phyloP scores from a whole-genome alignment of 1,140 invertebrate genomes.

The Antheraea pernyi region DNA sequence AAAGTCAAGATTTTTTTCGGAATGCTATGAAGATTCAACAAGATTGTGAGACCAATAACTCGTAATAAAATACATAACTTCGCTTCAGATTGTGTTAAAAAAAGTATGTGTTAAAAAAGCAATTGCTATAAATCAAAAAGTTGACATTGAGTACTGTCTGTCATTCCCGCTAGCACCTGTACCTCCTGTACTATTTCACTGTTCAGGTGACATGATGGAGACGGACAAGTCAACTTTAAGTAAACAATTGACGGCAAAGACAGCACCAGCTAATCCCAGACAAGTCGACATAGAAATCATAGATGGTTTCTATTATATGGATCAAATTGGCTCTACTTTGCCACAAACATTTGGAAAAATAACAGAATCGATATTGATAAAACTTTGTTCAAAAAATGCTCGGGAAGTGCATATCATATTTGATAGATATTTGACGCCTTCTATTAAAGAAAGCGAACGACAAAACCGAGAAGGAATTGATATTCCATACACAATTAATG shows the following conservation, averaged over 20 bases:
- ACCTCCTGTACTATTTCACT: slow-evolving; percentile 44
- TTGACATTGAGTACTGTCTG: slow-evolving; percentile 32
- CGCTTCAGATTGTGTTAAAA: slow-evolving; percentile 30
- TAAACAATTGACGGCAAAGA: slow-evolving; percentile 26
- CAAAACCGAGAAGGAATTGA: slow-evolving; percentile 38
- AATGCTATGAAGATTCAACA: too few relatives aligned
- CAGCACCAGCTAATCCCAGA: slow-evolving; percentile 25
- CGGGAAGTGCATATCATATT: slow-evolving; percentile 44
- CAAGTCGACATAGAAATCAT: slow-evolving; percentile 32
- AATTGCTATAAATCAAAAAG: slow-evolving; percentile 40
- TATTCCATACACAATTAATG: slow-evolving; percentile 41
- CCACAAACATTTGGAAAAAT: slow-evolving; percentile 38
- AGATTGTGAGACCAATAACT: too few relatives aligned
- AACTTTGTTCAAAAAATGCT: slow-evolving; percentile 28
- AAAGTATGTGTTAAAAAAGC: too few relatives aligned
- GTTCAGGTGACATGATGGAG: slow-evolving; percentile 46
- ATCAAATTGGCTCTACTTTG: slow-evolving; percentile 27
- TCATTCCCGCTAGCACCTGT: slow-evolving; percentile 44
- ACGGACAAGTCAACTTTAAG: slow-evolving; percentile 39
- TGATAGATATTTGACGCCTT: slow-evolving; percentile 48
- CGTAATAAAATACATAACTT: slow-evolving; percentile 47
- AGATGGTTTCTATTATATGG: slow-evolving; percentile 42
- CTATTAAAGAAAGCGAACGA: slow-evolving; percentile 54
- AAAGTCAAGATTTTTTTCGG: too few relatives aligned
- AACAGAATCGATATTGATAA: slow-evolving; percentile 37